Base-by-base conservation (phyloP, 2,113 vertebrate species). In the Anarhynchus alexandrinus region DNA sequence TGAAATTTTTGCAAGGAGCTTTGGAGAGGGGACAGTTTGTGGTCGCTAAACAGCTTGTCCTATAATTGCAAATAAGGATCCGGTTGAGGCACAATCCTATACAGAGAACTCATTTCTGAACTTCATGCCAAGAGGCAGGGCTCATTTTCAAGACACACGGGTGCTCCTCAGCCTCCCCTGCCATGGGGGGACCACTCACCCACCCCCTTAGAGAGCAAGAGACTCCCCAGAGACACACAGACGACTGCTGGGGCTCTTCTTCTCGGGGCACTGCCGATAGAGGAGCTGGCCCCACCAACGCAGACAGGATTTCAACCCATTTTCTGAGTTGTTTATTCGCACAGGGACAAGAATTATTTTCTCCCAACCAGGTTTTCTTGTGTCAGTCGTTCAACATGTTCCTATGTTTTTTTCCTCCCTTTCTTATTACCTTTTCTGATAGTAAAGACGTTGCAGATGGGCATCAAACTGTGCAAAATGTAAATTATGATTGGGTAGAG, bases 401-500 rank as follows among this genome's bases (percentile, higher is more conserved):
- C 64, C 55, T 83, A 30, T 27, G 4, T 16, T 49, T 65, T 88
- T 80, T 54, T 1, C 59, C 38, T 95, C 72, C 42, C 51, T 92
- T 82, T 92, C 95, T 95, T 90, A 94, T 80, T 97, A 97, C 96
- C 93, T 96, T 96, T 93, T 32, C 82, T 80, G 87, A 96, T 90
- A 58, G 71, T 51, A 94, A 96, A 95, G 87, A 91, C 74, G 0
- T 92, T 97, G 93, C 96, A 97, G 96, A 96, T 96, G 96, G 96
- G 96, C 92, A 95, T 93, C 96, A 97, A 96, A 96, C 94, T 94
- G 95, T 96, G 96, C 92, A 96, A 97, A 96, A 94, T 93, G 94
- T 95, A 96, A 96, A 96, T 96, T 62, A 94, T 66, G 92, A 96
- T 83, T 95, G 96, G 96, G 78, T 36, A 97, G 86, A 96, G 55